These are phyloP conservation scores for Stictonetta naevosa DNA, from an alignment of 2,113 vertebrate species.

Conservation along the genomic window DNA sequence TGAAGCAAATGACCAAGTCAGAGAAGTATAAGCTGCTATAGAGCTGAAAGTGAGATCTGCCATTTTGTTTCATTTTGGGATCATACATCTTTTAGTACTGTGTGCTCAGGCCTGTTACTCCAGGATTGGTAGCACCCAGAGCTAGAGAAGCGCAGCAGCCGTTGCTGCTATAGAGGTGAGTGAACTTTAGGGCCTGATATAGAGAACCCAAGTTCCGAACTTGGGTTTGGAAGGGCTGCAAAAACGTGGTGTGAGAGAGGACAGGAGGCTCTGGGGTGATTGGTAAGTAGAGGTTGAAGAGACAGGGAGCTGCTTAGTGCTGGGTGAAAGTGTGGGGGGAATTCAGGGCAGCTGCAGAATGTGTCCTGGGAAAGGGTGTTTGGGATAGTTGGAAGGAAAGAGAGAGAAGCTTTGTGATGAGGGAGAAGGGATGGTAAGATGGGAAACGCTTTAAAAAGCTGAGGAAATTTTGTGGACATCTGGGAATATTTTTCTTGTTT, in stretches of 20 bases:
- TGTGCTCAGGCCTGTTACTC: background rate
- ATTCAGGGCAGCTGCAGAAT: background rate
- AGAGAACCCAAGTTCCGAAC: background rate
- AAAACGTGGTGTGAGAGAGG: background rate
- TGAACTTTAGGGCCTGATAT: background rate
- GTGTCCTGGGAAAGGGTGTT: too few relatives aligned
- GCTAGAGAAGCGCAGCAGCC: background rate
- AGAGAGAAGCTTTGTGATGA: background rate
- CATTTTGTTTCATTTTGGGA: background rate
- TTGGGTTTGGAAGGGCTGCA: background rate
- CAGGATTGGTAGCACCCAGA: background rate
- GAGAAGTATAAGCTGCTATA: background rate
- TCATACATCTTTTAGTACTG: background rate
- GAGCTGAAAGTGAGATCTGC: background rate
- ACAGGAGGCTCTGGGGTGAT: background rate
- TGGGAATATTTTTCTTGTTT: background rate
- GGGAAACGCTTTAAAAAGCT: background rate
- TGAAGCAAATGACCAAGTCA: background rate
- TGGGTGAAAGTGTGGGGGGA: background rate
- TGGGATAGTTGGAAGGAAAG: background rate
- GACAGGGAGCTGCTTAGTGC: background rate
- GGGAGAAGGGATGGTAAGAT: background rate
- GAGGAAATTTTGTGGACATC: rapidly evolving
- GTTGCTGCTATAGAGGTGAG: background rate
- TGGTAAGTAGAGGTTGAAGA: background rate